These are phyloP conservation scores for Lasiurus borealis DNA, from an alignment of 2,113 vertebrate species.

Conservation along the genomic window DNA sequence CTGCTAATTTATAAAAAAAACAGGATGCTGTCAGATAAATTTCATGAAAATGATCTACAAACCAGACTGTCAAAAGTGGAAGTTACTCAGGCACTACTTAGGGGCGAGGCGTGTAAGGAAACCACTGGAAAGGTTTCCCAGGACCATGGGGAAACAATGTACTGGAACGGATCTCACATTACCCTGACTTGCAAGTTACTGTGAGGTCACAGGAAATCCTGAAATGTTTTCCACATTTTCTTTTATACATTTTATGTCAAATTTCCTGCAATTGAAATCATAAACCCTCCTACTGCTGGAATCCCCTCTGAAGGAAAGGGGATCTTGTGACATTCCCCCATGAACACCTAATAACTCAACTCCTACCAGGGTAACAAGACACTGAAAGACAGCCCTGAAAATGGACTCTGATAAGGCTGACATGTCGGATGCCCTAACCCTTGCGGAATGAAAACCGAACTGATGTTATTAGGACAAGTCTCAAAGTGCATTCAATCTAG, in stretches of 20 bases:
- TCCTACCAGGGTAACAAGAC: slow-evolving; percentile 66
- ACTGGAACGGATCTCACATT: slow-evolving; percentile 23
- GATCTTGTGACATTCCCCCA: slow-evolving; percentile 67
- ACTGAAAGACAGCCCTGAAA: slow-evolving; percentile 67
- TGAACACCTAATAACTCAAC: slow-evolving; percentile 74
- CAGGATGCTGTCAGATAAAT: slow-evolving; percentile 74
- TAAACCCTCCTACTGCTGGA: slow-evolving; percentile 77
- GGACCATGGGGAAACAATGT: slow-evolving; percentile 43
- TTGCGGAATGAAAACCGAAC: slow-evolving; percentile 66
- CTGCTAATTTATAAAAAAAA: slow-evolving; percentile 79
- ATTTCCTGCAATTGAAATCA: slow-evolving; percentile 77
- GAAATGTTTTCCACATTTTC: slow-evolving; percentile 80
- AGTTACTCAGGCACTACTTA: slow-evolving; percentile 52
- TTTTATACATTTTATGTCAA: slow-evolving; percentile 77
- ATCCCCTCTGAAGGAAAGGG: slow-evolving; percentile 67
- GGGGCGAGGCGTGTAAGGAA: slow-evolving; percentile 8
- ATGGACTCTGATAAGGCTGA: slow-evolving; percentile 66
- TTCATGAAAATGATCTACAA: slow-evolving; percentile 76
- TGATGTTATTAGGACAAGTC: slow-evolving; percentile 4
- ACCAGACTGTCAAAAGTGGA: slow-evolving; percentile 78
- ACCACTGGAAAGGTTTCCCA: slow-evolving; percentile 60
- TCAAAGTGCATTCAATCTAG: slow-evolving; percentile 45
- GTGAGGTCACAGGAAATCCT: slow-evolving; percentile 81
- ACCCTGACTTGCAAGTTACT: slow-evolving; percentile 72
- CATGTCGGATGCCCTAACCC: slow-evolving; percentile 43